Conservation (phyloP, 2,113 vertebrate genomes). For the Malaclemys terrapin region DNA sequence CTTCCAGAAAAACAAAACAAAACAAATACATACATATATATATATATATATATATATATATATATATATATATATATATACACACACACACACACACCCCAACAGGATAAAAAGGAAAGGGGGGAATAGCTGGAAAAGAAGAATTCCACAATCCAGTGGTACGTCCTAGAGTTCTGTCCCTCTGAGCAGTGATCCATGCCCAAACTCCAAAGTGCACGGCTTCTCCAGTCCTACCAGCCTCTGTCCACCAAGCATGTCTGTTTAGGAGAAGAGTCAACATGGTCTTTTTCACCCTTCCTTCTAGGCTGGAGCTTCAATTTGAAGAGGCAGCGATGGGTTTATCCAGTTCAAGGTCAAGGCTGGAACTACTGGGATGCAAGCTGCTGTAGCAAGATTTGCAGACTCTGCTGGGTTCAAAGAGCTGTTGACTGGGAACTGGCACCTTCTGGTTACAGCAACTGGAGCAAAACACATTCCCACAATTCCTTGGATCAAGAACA, state of each 20-base stretch:
- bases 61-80: background rate
- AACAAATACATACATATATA: slow-evolving; percentile 8
- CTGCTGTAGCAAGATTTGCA: slow-evolving; percentile 94
- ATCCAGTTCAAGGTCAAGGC: slow-evolving; percentile 92
- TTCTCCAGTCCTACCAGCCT: slow-evolving; percentile 26
- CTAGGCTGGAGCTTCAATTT: slow-evolving; percentile 80
- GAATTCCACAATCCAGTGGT: slow-evolving; percentile 65
- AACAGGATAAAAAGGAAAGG: slow-evolving; percentile 48
- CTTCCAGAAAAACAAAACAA: slow-evolving; percentile 50
- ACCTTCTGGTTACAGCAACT: slow-evolving; percentile 99
- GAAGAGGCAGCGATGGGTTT: slow-evolving; percentile 94
- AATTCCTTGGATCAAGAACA: slow-evolving; percentile 87
- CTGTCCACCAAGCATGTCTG: slow-evolving; percentile 38
- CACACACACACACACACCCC: background rate
- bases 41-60: slow-evolving; percentile 5
- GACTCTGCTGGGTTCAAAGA: slow-evolving; percentile 95
- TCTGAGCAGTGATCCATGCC: slow-evolving; percentile 37
- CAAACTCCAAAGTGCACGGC: slow-evolving; percentile 57
- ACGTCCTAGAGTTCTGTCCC: slow-evolving; percentile 56
- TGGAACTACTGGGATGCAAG: slow-evolving; percentile 84
- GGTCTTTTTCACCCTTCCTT: slow-evolving; percentile 49
- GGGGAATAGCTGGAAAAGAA: slow-evolving; percentile 27
- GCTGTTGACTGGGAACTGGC: slow-evolving; percentile 97
- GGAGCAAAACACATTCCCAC: slow-evolving; percentile 97
- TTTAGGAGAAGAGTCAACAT: slow-evolving; percentile 21